Conservation (phyloP, 2,888 invertebrate genomes). For the Vesta saturnalis region DNA sequence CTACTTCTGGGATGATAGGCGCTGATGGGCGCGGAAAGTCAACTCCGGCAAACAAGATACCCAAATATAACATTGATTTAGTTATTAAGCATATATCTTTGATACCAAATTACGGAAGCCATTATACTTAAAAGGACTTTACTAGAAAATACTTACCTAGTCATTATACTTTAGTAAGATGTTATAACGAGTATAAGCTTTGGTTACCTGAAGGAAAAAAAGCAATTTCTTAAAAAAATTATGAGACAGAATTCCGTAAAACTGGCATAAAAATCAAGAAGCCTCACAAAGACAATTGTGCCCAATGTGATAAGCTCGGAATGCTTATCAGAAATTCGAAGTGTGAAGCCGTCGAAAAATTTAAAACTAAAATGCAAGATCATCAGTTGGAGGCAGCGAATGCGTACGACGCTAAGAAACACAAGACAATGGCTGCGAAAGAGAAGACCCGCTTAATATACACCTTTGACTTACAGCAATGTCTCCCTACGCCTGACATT, state of each 20-base stretch:
- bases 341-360: not conserved
- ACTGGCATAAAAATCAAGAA: not conserved
- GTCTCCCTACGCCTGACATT: conserved; percentile 8
- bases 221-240: not conserved
- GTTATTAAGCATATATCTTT: not conserved
- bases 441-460: not conserved
- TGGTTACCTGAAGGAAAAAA: not conserved
- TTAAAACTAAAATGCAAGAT: not conserved
- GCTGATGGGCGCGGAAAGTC: not conserved
- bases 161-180: not conserved
- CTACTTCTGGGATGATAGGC: not conserved
- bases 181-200: not conserved
- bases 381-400: not conserved
- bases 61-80: not conserved
- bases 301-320: not conserved
- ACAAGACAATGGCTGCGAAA: not conserved
- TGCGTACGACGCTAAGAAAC: not conserved
- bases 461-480: conserved; percentile 4
- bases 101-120: not conserved
- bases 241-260: not conserved
- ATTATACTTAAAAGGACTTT: not conserved
- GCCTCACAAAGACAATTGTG: not conserved
- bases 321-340: not conserved
- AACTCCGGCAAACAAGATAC: not conserved
- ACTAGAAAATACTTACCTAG: not conserved